Percentiles rank a stretch among this genome's conserved stretches.
phyloP scores from a whole-genome alignment of 2,113 vertebrate species.

The Psophia crepitans region DNA sequence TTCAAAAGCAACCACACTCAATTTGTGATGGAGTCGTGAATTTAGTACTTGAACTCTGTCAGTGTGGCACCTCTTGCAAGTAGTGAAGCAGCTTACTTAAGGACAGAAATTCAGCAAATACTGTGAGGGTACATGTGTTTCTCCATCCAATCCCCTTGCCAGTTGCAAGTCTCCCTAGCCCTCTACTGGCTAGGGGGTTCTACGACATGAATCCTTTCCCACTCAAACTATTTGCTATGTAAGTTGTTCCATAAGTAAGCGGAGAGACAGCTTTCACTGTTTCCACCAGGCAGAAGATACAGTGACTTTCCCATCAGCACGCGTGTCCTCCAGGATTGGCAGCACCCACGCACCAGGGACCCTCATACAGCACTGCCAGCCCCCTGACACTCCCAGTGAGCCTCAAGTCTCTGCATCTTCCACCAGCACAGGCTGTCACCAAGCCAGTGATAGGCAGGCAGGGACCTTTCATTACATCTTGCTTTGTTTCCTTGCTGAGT shows the following conservation, averaged over 20 bases:
- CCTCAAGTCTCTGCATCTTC: neutral
- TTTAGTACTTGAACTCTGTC: neutral
- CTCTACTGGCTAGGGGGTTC: neutral
- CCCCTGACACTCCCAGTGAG: neutral
- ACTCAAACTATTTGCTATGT: neutral
- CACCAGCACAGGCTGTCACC: neutral
- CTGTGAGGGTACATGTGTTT: too few relatives aligned
- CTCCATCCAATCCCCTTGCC: neutral
- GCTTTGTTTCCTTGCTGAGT: neutral
- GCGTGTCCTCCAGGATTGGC: neutral
- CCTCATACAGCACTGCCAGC: neutral
- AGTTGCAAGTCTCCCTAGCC: neutral
- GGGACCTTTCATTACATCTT: neutral
- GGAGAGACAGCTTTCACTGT: neutral
- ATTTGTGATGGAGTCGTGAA: too few relatives aligned
- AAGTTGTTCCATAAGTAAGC: too few relatives aligned
- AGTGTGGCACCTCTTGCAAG: too few relatives aligned
- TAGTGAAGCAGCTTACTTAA: neutral
- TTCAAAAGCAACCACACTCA: neutral
- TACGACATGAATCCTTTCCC: neutral
- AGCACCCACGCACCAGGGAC: neutral
- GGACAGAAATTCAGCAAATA: neutral
- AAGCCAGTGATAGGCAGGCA: neutral
- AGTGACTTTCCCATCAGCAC: neutral
- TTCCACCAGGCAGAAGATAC: neutral